Evolutionary conservation across 2,797 vertebrate genomes (phyloP).

Genomic region (Aldrovandia affinis): DNA sequence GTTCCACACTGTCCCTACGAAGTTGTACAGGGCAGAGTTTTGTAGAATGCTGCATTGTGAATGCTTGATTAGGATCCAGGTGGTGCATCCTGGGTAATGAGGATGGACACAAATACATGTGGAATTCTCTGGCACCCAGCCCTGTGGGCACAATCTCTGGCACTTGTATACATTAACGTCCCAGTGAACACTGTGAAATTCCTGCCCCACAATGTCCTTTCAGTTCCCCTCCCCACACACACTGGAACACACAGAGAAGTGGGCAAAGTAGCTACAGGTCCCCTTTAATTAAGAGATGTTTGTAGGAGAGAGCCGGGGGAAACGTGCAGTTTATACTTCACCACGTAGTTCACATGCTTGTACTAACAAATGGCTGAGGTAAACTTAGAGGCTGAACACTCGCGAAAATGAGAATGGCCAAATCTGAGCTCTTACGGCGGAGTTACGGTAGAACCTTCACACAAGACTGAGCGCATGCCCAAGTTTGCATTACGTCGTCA

Average conservation of each 20-base stretch:
- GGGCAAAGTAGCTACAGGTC: slow-evolving; percentile 4
- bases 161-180: neutral
- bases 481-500: slow-evolving; percentile 19
- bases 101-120: neutral
- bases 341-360: neutral
- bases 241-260: slow-evolving; percentile 26
- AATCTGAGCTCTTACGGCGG: neutral
- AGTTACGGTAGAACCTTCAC: neutral
- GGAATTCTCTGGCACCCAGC: slow-evolving; percentile 12
- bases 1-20: neutral
- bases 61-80: neutral
- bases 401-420: neutral
- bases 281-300: slow-evolving; percentile 33
- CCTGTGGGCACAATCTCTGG: neutral
- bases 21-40: neutral
- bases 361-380: neutral
- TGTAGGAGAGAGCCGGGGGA: neutral
- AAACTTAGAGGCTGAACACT: neutral
- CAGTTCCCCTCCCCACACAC: slow-evolving; percentile 25
- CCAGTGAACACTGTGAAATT: neutral
- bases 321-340: neutral
- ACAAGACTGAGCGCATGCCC: neutral
- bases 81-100: neutral
- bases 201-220: slow-evolving; percentile 24
- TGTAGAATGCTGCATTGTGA: neutral